Percentiles rank a stretch among this genome's conserved stretches.
These are phyloP conservation scores for Papilio xuthus DNA, from an alignment of 1,140 invertebrate genomes.

Conservation along the genomic window DNA sequence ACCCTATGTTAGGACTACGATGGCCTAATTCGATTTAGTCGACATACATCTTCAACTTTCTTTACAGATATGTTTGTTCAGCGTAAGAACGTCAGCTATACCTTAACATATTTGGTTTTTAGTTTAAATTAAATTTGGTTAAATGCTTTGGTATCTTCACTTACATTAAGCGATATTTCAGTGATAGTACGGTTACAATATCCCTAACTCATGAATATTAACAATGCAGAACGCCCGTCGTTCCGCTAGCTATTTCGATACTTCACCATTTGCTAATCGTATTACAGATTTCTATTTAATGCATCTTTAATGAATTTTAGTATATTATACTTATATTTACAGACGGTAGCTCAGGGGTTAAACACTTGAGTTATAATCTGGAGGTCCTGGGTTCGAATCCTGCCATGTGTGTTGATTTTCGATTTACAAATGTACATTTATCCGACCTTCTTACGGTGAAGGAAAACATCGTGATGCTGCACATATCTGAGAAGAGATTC, in stretches of 20 bases:
- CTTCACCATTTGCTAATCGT: slow-evolving; percentile 28
- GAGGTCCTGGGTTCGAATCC: no score
- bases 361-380: no score
- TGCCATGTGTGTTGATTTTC: no score
- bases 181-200: background rate
- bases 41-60: no score
- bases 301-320: background rate
- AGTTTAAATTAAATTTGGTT: background rate
- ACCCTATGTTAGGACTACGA: no score
- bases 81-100: background rate
- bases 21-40: no score
- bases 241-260: slow-evolving; percentile 29
- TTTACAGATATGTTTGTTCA: no score
- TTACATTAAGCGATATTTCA: background rate
- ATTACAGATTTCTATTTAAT: background rate
- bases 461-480: no score
- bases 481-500: no score
- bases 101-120: background rate
- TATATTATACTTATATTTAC: background rate
- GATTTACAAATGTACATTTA: no score
- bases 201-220: slow-evolving; percentile 21
- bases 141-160: background rate
- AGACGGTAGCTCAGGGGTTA: no score
- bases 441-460: no score
- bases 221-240: slow-evolving; percentile 24